These are phyloP conservation scores for Sipha maydis DNA, from an alignment of 2,888 invertebrate species.

Conservation along the genomic window DNA sequence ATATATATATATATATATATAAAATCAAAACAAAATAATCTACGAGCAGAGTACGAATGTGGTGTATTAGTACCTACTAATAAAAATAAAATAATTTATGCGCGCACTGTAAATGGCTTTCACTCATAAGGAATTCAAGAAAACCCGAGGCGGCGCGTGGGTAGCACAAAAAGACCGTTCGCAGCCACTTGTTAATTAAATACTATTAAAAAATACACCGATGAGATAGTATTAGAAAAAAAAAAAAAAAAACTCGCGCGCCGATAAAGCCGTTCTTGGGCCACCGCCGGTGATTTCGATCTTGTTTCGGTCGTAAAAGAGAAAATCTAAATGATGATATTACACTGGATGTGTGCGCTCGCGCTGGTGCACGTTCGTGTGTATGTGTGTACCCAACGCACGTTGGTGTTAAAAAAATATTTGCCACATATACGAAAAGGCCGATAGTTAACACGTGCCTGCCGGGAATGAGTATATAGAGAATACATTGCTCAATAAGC, in stretches of 20 bases:
- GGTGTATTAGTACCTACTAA: neutral
- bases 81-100: neutral
- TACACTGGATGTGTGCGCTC: neutral
- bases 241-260: constrained; percentile 13
- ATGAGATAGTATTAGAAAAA: constrained; percentile 14
- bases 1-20: neutral
- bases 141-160: constrained; percentile 56
- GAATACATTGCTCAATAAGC: constrained; percentile 17
- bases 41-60: neutral
- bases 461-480: neutral
- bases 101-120: constrained; percentile 34
- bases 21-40: neutral
- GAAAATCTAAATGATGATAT: constrained; percentile 41
- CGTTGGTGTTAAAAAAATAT: neutral
- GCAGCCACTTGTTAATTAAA: constrained; percentile 61
- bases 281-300: constrained; percentile 34
- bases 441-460: neutral
- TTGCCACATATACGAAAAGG: neutral
- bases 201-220: constrained; percentile 49
- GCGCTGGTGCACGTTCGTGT: neutral
- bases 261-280: neutral
- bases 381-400: neutral
- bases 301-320: constrained; percentile 49
- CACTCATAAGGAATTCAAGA: constrained; percentile 44
- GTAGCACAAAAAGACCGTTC: constrained; percentile 57